Conservation (phyloP, 2,888 invertebrate genomes). For the Stenotaenia linearis region DNA sequence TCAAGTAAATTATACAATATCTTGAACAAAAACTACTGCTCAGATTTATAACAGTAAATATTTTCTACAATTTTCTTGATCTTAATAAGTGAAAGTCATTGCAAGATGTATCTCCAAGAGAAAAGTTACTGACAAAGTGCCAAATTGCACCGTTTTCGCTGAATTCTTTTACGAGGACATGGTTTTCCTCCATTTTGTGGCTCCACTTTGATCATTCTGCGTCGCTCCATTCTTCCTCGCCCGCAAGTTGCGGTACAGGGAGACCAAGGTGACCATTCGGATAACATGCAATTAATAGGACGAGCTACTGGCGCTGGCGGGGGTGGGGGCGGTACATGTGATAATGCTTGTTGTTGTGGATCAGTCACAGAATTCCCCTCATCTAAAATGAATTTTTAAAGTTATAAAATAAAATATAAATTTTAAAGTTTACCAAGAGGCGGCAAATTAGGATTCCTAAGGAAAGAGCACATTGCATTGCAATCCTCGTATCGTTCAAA, state of each 20-base stretch:
- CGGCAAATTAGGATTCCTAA: not conserved
- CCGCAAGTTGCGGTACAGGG: constrained; percentile 77
- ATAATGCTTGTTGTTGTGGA: not conserved
- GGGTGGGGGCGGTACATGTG: not conserved
- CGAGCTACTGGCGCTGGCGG: not conserved
- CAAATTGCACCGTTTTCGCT: constrained; percentile 56
- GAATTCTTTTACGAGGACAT: constrained; percentile 58
- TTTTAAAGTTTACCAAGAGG: not conserved
- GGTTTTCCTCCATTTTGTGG: constrained; percentile 60
- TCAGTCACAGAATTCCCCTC: not conserved
- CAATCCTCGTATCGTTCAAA: constrained; percentile 70
- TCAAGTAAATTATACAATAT: not conserved
- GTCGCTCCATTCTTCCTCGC: constrained; percentile 61
- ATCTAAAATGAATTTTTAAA: not conserved
- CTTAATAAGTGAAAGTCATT: constrained; percentile 27
- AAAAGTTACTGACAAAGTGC: constrained; percentile 44
- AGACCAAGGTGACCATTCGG: constrained; percentile 78
- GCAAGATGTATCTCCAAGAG: no score
- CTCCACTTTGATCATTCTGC: constrained; percentile 58
- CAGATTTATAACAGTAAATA: not conserved
- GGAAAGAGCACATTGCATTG: constrained; percentile 55
- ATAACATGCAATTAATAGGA: constrained; percentile 53
- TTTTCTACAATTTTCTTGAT: not conserved
- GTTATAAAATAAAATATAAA: not conserved
- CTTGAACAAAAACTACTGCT: not conserved